Conservation (phyloP, 1,140 invertebrate genomes). For the Cydia strobilella region DNA sequence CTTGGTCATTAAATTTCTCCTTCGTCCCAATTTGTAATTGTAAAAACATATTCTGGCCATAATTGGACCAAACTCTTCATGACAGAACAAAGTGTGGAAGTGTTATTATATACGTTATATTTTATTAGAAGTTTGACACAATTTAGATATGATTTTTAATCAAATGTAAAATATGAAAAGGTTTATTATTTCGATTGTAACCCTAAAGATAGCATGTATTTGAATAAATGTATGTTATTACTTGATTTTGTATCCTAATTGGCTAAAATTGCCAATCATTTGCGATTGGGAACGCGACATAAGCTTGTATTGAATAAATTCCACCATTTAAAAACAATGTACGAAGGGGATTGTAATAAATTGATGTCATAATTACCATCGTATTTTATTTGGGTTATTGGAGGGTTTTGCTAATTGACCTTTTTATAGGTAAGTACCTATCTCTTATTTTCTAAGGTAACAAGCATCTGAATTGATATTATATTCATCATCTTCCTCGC, state of each 20-base stretch:
- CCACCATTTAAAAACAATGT: background rate
- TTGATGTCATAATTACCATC: constrained; percentile 2
- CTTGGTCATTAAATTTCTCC: constrained; percentile 4
- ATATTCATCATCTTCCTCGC: too few species aligned
- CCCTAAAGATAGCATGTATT: too few species aligned
- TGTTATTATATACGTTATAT: too few species aligned
- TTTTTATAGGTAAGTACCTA: background rate
- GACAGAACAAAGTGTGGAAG: too few species aligned
- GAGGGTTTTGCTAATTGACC: background rate
- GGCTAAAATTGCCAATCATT: background rate
- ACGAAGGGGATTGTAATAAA: background rate
- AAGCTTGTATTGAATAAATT: background rate
- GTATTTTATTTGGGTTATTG: constrained; percentile 1
- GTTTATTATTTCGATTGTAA: too few species aligned
- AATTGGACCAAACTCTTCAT: too few species aligned
- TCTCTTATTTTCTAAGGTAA: background rate
- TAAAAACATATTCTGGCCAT: too few species aligned
- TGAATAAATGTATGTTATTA: background rate
- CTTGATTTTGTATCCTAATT: background rate
- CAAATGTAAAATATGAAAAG: too few species aligned
- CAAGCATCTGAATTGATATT: background rate
- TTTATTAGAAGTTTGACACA: too few species aligned
- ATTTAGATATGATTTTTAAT: too few species aligned
- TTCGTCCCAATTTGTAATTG: background rate
- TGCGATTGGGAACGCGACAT: too few species aligned